Conservation (phyloP, 2,888 invertebrate species). For the Bruchidius siliquastri region DNA sequence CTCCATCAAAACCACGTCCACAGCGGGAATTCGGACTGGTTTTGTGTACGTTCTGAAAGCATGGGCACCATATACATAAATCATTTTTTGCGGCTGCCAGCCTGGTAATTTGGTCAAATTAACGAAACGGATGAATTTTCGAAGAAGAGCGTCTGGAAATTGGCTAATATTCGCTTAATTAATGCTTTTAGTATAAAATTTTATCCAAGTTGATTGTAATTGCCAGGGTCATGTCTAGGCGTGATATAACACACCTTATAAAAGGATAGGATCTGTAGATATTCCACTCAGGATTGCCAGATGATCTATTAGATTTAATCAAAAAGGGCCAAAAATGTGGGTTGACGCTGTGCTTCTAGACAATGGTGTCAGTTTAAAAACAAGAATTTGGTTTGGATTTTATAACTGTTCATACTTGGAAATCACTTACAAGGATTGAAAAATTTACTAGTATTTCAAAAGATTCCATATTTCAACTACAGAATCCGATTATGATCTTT, state of each 20-base stretch:
- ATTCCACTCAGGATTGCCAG: no score
- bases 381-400: no score
- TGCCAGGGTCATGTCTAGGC: neutral
- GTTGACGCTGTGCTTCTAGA: no score
- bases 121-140: neutral
- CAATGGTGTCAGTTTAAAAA: no score
- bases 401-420: no score
- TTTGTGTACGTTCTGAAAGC: neutral
- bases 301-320: no score
- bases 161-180: neutral
- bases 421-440: no score
- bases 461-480: no score
- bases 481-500: no score
- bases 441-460: no score
- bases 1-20: neutral
- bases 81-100: neutral
- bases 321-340: no score
- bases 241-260: neutral
- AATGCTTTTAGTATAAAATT: neutral
- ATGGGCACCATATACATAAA: neutral
- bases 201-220: neutral
- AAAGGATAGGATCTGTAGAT: neutral
- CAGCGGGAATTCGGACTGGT: neutral
- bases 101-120: neutral
- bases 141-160: neutral